phyloP scores from a whole-genome alignment of 1,140 invertebrate species.

The Panagrolaimus sp. region DNA sequence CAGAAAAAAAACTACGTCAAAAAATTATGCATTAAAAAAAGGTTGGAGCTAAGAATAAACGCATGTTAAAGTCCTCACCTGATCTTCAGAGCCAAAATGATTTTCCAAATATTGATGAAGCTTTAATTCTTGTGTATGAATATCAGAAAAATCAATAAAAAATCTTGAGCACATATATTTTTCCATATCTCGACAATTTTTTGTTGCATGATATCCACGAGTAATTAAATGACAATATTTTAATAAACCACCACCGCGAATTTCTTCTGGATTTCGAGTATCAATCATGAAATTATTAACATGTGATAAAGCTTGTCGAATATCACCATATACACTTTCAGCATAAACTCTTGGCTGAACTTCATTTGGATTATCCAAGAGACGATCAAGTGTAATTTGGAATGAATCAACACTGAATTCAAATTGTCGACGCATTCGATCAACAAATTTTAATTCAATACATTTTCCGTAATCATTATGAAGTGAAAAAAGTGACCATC shows the following conservation, averaged over 20 bases:
- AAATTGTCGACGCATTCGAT: slow-evolving; percentile 94
- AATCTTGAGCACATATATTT: slow-evolving; percentile 99
- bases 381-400: slow-evolving; percentile 90
- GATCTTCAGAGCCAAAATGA: slow-evolving; percentile 86
- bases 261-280: slow-evolving; percentile 81
- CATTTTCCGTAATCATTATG: slow-evolving; percentile 71
- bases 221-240: slow-evolving; percentile 96
- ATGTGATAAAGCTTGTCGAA: slow-evolving; percentile 65
- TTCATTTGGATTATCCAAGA: slow-evolving; percentile 83
- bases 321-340: slow-evolving; percentile 95
- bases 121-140: slow-evolving; percentile 81
- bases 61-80: slow-evolving; percentile 61
- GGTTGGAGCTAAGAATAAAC: background rate
- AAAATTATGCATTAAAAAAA: background rate
- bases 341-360: slow-evolving; percentile 71
- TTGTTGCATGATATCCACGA: slow-evolving; percentile 78
- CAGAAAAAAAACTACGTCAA: background rate
- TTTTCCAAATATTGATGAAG: slow-evolving; percentile 90
- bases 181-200: slow-evolving; percentile 81
- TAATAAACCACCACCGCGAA: slow-evolving; percentile 90
- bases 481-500: slow-evolving; percentile 94
- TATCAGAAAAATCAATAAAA: slow-evolving; percentile 99
- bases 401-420: slow-evolving; percentile 99
- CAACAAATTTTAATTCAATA: slow-evolving; percentile 95
- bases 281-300: slow-evolving; percentile 53